phyloP scores from a whole-genome alignment of 2,113 vertebrate species.

The Nymphicus hollandicus region DNA sequence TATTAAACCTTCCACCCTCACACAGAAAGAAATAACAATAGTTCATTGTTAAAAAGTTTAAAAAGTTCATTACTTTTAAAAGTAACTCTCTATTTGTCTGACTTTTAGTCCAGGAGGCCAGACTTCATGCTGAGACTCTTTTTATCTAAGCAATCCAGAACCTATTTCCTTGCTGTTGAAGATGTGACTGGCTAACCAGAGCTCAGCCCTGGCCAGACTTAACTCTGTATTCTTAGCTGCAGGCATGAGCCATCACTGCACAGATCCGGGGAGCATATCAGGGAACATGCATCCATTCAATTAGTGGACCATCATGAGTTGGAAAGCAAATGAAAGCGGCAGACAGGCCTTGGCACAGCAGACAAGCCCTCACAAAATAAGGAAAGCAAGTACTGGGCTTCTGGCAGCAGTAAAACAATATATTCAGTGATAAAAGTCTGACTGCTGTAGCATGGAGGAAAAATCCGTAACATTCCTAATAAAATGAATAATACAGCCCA shows the following conservation, averaged over 20 bases:
- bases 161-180: background rate
- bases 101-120: background rate
- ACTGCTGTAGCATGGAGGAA: background rate
- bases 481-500: background rate
- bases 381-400: background rate
- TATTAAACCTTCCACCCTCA: background rate
- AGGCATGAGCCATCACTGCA: background rate
- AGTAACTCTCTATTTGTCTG: background rate
- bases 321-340: conserved; percentile 3
- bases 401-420: background rate
- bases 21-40: background rate
- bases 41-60: background rate
- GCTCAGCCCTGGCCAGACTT: background rate
- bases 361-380: background rate
- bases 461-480: background rate
- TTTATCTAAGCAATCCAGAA: background rate
- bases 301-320: background rate
- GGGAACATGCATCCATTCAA: background rate
- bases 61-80: background rate
- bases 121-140: background rate
- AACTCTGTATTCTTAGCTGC: background rate
- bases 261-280: background rate
- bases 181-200: background rate
- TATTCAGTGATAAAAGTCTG: background rate
- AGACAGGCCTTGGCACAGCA: background rate